Base-by-base conservation (phyloP, 2,888 invertebrate genomes). In the Chalcis sispes region DNA sequence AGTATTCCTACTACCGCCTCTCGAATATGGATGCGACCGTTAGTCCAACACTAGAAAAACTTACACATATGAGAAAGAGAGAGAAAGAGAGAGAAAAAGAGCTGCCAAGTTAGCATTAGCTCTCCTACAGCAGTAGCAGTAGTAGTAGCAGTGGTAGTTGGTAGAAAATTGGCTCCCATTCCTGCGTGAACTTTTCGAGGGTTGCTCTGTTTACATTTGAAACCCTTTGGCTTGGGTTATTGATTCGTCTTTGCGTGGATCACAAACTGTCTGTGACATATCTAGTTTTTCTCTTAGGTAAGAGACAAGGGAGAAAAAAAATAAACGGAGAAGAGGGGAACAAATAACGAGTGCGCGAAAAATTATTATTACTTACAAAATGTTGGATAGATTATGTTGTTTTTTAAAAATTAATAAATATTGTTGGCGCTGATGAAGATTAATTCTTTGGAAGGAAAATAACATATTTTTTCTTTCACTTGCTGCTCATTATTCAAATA, bases 231-330 rank as follows among this genome's bases (percentile, higher is more conserved):
- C 2, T 25, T 48, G 1, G 29, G 59, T 69, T 62, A 75, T 75
- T 69, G 67, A 69, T 69, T 64, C 56, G n/a, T n/a, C n/a, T n/a
- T 48, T 71, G 25, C 40, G 13, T 20, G 61, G 71, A 61, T 71
- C 71, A 23, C 29, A 48, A 58, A 48, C 29, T 72, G 64, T 18
- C 70, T 50, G 18, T 25, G 70, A 70, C 59, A 61, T 25, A n/a
- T n/a, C n/a, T n/a, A n/a, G n/a, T n/a, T 25, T 50, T 48, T 5
- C 20, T 58, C 4, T n/a, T 13, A 4, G 8, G 36, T 29, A 18
- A 23, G 42, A 29, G 46, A 46, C n/a, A 23, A 20, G 20, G 29
- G 42, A 20, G 29, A 48, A 29, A n/a, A n/a, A n/a, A n/a, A n/a
- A n/a, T n/a, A n/a, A n/a, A n/a, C n/a, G n/a, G n/a, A n/a, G n/a